These are phyloP conservation scores for Cerastoderma edule DNA, from an alignment of 2,888 invertebrate species.

Conservation along the genomic window DNA sequence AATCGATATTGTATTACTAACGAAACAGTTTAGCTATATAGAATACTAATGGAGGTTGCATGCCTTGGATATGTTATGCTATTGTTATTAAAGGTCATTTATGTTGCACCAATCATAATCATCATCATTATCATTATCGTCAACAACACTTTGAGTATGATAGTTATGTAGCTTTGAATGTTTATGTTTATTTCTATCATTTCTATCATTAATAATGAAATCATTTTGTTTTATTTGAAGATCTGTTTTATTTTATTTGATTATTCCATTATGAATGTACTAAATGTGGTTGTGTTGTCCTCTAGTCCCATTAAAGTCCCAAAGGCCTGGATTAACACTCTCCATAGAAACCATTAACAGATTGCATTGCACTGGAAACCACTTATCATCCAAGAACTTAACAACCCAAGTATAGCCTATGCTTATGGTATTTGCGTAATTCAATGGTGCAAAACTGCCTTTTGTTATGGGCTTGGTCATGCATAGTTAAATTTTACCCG, in stretches of 20 bases:
- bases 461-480: no score
- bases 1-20: constrained; percentile 15
- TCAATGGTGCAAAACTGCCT: no score
- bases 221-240: not conserved
- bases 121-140: not conserved
- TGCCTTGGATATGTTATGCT: not conserved
- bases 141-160: no score
- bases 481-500: no score
- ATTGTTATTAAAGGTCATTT: not conserved
- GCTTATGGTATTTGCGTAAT: no score
- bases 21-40: constrained; percentile 7
- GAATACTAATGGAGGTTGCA: not conserved
- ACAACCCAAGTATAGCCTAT: not conserved
- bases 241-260: not conserved
- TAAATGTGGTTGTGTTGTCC: no score
- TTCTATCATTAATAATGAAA: not conserved
- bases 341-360: constrained; percentile 5
- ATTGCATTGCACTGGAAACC: constrained; percentile 6
- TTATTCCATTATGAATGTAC: not conserved
- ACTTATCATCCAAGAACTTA: not conserved
- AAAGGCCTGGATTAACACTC: not conserved
- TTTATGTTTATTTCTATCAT: no score
- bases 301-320: no score
- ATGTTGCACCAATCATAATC: not conserved
- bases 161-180: no score